Base-by-base conservation (phyloP, 1,140 invertebrate species). In the Aphidius gifuensis region DNA sequence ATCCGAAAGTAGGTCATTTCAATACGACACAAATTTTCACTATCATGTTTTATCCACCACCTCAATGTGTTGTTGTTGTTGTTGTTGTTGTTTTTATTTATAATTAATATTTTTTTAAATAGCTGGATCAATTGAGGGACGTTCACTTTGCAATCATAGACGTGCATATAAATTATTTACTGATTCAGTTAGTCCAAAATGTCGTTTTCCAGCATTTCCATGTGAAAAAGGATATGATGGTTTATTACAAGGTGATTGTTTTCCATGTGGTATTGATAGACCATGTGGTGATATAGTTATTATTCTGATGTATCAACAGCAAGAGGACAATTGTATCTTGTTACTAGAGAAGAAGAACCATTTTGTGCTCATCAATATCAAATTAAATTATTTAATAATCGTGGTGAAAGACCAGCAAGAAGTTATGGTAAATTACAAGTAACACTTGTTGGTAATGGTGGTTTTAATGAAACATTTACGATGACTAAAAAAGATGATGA, bases 131-230 rank as follows among this genome's bases (percentile, higher is more conserved):
- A 85, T 89, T 5, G 92, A 94, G 76, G 93, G 92, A 51, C 85
- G 93, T 54, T 93, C 91, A 43, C 75, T 96, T 59, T 96, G 94
- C 80, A 96, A 97, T 76, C 94, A 97, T 78, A 84, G 94, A 1
- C 82, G 93, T 38, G 93, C 94, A 0, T 96, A 96, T 79, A 94
- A 95, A 71, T 91, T 96, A 74, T 97, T 96, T 78, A 94, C 93
- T 0, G 93, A 97, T 74, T 94, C 92, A 1, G 89, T 96, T n/a
- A 91, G 90, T 4, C 91, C 92, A 0, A 86, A 90, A 60, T 96
- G 94, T 73, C 87, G 89, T 64, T 96, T 96, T 75, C 92, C 92
- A 0, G 91, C 93, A 3, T 94, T 95, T 72, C 85, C 90, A 2
- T 97, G 94, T 69, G 84, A 88, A 5, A 58, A 66, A 21, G 88